phyloP scores from a whole-genome alignment of 2,888 invertebrate genomes.

The Lithophane ornitopus region DNA sequence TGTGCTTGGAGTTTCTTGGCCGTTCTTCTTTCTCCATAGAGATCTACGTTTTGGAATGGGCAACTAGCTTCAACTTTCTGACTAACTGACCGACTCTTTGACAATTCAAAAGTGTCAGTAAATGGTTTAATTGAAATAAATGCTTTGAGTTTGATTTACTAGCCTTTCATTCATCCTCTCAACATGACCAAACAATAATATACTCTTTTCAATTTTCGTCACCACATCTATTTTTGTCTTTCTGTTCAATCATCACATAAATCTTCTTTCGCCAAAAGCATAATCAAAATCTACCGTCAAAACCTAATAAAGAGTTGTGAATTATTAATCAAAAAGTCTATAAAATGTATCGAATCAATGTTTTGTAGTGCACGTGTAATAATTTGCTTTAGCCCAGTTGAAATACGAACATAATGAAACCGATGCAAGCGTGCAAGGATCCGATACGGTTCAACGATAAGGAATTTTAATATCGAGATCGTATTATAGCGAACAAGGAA shows the following conservation, averaged over 20 bases:
- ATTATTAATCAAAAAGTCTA: constrained; percentile 27
- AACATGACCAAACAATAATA: too few species aligned
- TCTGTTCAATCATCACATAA: neutral
- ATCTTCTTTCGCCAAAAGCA: neutral
- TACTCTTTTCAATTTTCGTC: neutral
- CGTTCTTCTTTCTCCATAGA: too few species aligned
- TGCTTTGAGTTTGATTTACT: too few species aligned
- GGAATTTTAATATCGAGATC: constrained; percentile 34
- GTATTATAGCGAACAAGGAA: neutral
- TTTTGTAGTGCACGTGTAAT: constrained; percentile 46
- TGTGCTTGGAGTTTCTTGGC: too few species aligned
- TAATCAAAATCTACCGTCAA: neutral
- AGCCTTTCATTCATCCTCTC: too few species aligned
- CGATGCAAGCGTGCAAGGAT: constrained; percentile 30
- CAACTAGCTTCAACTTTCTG: too few species aligned
- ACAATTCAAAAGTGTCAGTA: too few species aligned
- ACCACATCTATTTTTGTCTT: neutral
- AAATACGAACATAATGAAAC: constrained; percentile 29
- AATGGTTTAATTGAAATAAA: too few species aligned
- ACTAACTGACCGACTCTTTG: too few species aligned
- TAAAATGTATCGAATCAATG: constrained; percentile 58
- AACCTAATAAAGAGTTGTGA: neutral
- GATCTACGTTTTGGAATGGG: too few species aligned
- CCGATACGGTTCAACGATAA: constrained; percentile 49
- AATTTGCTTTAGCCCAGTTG: constrained; percentile 28